Evolutionary conservation across 37 sponge, comb jelly and placozoan genomes (phyloP).

Genomic region (Beroe ovata): DNA sequence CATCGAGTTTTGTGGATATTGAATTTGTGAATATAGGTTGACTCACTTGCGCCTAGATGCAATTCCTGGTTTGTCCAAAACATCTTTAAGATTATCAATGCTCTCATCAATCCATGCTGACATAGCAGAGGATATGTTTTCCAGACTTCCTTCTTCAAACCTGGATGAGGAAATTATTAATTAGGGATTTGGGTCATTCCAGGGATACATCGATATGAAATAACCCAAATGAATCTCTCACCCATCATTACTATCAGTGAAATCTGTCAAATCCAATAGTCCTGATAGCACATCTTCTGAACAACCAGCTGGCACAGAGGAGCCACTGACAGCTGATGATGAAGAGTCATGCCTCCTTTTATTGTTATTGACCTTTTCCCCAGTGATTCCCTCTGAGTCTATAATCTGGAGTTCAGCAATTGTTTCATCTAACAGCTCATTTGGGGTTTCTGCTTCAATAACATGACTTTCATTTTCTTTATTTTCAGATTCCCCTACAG

Average conservation of each 20-base stretch:
- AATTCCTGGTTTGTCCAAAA: background rate
- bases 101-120: slow-evolving; percentile 45
- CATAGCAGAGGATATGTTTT: background rate
- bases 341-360: background rate
- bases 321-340: background rate
- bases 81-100: slow-evolving; percentile 28
- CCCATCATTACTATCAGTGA: slow-evolving; percentile 19
- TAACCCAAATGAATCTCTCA: slow-evolving; percentile 4
- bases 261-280: background rate
- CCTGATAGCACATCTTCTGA: slow-evolving; percentile 9
- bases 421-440: slow-evolving; percentile 2
- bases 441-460: background rate
- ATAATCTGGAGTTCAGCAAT: slow-evolving; percentile 5
- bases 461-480: background rate
- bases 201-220: too few species aligned
- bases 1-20: too few species aligned
- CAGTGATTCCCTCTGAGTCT: background rate
- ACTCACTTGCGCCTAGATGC: background rate
- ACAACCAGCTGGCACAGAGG: background rate
- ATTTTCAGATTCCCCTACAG: background rate
- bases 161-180: background rate
- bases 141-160: slow-evolving; percentile 1
- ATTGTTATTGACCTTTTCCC: background rate
- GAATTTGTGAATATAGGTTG: too few species aligned
- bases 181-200: too few species aligned